Evolutionary conservation across 2,888 invertebrate species (phyloP).

Genomic region (Mycogona germanica): DNA sequence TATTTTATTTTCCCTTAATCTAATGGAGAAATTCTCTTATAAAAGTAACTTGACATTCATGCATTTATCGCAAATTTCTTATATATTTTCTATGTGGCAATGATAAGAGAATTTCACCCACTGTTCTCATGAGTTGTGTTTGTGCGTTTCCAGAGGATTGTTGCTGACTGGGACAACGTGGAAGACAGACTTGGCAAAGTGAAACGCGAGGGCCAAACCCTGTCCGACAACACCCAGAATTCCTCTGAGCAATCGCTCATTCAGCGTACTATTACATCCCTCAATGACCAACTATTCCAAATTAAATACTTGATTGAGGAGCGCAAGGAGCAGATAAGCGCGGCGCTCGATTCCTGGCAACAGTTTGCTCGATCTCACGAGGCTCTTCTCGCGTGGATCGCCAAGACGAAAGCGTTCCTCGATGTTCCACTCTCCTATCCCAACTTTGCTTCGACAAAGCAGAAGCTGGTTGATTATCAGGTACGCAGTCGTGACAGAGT

Average conservation of each 20-base stretch:
- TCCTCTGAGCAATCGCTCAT: slow-evolving; percentile 62
- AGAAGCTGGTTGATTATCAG: slow-evolving; percentile 75
- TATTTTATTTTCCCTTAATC: too few relatives aligned
- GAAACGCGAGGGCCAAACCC: slow-evolving; percentile 60
- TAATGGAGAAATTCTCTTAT: too few relatives aligned
- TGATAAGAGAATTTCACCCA: too few relatives aligned
- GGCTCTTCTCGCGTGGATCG: slow-evolving; percentile 68
- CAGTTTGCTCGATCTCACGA: slow-evolving; percentile 70
- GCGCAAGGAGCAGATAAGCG: slow-evolving; percentile 50
- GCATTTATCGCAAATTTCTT: too few relatives aligned
- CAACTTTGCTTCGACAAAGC: slow-evolving; percentile 66
- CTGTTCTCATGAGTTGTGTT: background rate
- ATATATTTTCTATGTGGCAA: too few relatives aligned
- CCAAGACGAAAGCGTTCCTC: slow-evolving; percentile 66
- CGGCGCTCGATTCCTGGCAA: slow-evolving; percentile 68
- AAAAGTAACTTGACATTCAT: slow-evolving; percentile 13
- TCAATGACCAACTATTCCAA: slow-evolving; percentile 65
- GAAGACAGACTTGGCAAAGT: slow-evolving; percentile 33
- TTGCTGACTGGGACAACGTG: slow-evolving; percentile 21
- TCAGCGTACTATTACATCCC: slow-evolving; percentile 56
- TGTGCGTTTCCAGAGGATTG: slow-evolving; percentile 12
- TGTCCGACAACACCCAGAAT: slow-evolving; percentile 66
- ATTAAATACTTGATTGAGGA: slow-evolving; percentile 68
- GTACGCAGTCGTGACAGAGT: too few relatives aligned
- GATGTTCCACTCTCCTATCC: slow-evolving; percentile 62